phyloP scores from a whole-genome alignment of 2,888 invertebrate species.

The Hyles lineata region DNA sequence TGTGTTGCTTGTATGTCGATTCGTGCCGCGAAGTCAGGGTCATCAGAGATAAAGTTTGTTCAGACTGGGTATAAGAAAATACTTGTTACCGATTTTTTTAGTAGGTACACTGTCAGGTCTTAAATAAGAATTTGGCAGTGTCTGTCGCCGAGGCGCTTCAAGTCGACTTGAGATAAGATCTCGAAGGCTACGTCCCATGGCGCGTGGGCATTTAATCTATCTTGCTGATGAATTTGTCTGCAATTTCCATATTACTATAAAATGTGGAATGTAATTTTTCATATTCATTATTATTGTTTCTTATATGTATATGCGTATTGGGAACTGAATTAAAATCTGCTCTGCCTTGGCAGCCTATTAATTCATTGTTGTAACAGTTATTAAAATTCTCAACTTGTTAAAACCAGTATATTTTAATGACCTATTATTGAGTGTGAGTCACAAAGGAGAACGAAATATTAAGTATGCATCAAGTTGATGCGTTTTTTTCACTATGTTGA shows the following conservation, averaged over 20 bases:
- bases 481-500: too few species aligned
- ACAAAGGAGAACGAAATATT: too few species aligned
- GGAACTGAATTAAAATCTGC: too few species aligned
- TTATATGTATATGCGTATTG: too few species aligned
- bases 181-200: neutral
- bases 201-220: conserved; percentile 1
- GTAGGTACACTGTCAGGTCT: neutral
- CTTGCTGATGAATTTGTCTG: neutral
- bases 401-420: too few species aligned
- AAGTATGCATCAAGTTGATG: too few species aligned
- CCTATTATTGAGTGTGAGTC: too few species aligned
- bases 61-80: conserved; percentile 18
- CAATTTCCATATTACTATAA: neutral
- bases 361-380: too few species aligned
- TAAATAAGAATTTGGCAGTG: conserved; percentile 1
- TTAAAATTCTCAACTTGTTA: too few species aligned
- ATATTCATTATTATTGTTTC: too few species aligned
- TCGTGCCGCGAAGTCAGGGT: conserved; percentile 37
- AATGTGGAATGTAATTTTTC: neutral
- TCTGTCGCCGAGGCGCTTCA: neutral
- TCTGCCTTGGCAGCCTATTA: too few species aligned
- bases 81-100: neutral
- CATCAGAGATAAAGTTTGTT: conserved; percentile 31
- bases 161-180: conserved; percentile 5
- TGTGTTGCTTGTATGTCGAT: conserved; percentile 34